Conservation (phyloP, 2,888 invertebrate genomes). For the Exocentrus adspersus region DNA sequence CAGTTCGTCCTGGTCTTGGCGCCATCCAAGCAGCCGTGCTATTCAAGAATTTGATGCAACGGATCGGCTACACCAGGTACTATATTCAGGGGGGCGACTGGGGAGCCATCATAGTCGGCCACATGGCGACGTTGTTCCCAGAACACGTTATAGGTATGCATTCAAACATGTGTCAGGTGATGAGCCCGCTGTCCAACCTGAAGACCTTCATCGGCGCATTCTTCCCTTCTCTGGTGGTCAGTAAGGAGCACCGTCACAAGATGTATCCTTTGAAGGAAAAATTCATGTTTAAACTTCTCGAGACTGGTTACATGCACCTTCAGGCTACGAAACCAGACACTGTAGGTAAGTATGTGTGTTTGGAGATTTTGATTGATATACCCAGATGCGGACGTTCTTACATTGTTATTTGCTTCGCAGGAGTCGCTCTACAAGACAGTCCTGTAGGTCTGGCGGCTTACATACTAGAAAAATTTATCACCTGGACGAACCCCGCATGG, state of each 20-base stretch:
- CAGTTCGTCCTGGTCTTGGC: slow-evolving; percentile 72
- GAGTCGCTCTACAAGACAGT: slow-evolving; percentile 66
- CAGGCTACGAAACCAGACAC: slow-evolving; percentile 85
- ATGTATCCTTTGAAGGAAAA: slow-evolving; percentile 66
- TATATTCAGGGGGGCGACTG: slow-evolving; percentile 86
- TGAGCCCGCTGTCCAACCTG: slow-evolving; percentile 27
- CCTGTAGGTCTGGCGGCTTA: slow-evolving; percentile 90
- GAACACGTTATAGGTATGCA: slow-evolving; percentile 68
- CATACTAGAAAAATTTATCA: slow-evolving; percentile 88
- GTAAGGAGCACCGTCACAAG: slow-evolving; percentile 63
- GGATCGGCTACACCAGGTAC: slow-evolving; percentile 74
- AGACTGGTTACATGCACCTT: slow-evolving; percentile 76
- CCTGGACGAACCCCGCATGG: slow-evolving; percentile 72
- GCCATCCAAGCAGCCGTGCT: slow-evolving; percentile 68
- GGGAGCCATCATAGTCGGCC: slow-evolving; percentile 74
- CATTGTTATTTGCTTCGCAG: slow-evolving; percentile 22
- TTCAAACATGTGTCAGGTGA: slow-evolving; percentile 65
- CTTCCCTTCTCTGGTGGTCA: slow-evolving; percentile 61
- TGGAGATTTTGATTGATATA: too few species aligned
- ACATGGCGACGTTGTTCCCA: slow-evolving; percentile 74
- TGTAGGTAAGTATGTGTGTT: slow-evolving; percentile 3
- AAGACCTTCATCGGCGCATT: slow-evolving; percentile 38
- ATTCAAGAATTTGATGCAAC: slow-evolving; percentile 75
- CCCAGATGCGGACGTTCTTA: too few species aligned
- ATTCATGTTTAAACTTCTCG: slow-evolving; percentile 63